These are phyloP conservation scores for Pammene aurita DNA, from an alignment of 2,888 invertebrate genomes.

Conservation along the genomic window DNA sequence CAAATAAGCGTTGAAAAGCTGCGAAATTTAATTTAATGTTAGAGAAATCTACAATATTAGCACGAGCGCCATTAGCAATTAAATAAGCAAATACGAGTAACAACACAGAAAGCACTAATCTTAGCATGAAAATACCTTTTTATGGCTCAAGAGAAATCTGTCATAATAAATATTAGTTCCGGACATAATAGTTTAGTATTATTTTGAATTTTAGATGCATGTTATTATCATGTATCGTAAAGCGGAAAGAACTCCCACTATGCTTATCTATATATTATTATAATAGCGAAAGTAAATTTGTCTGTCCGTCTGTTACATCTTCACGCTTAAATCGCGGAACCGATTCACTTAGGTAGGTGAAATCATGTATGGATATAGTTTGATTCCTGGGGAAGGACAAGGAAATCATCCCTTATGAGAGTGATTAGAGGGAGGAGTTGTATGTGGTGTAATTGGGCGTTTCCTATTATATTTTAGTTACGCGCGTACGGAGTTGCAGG, in stretches of 20 bases:
- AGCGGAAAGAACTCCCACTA: neutral
- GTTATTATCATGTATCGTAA: neutral
- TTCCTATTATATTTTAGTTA: too few species aligned
- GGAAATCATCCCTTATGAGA: too few species aligned
- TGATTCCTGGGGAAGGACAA: too few species aligned
- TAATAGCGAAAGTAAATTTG: too few species aligned
- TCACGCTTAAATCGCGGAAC: too few species aligned
- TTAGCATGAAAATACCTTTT: neutral
- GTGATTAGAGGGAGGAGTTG: too few species aligned
- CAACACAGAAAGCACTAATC: neutral
- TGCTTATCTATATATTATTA: neutral
- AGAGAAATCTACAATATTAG: constrained; percentile 4
- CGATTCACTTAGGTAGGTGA: too few species aligned
- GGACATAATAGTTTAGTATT: neutral
- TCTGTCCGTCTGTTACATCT: too few species aligned
- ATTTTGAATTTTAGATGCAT: neutral
- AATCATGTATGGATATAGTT: too few species aligned
- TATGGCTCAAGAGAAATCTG: constrained; percentile 9
- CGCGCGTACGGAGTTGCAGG: too few species aligned
- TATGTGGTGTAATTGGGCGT: too few species aligned
- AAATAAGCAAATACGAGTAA: neutral
- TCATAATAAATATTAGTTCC: neutral
- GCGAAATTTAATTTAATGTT: neutral
- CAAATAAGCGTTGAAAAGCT: neutral
- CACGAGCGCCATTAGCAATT: neutral